Base-by-base conservation (phyloP, 1,140 invertebrate genomes). In the Neodiprion pinetum region DNA sequence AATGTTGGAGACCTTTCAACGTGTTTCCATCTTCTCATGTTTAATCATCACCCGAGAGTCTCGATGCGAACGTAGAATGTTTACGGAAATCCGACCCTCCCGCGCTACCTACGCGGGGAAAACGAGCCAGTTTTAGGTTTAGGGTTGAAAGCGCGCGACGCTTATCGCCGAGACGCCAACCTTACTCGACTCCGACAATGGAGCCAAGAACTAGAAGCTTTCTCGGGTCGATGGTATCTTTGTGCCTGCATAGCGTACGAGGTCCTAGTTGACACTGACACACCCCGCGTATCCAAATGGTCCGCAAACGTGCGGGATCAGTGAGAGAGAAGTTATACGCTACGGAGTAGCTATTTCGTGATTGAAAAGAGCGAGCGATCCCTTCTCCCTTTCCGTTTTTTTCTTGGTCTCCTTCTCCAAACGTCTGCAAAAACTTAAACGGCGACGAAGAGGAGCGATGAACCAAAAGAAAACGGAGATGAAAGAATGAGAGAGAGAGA, bases 151-250 rank as follows among this genome's bases (percentile, higher is more conserved):
- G 8, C 53, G 11, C 53, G 11, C 53, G 8, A 17, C 53, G 53
- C 53, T 61, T 61, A 61, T 61, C 53, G 53, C 53, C 53, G n/a
- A 61, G 53, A 61, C n/a, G 11, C 53, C n/a, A 61, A 61, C 53
- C 53, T 17, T 14, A 61, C 53, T 17, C n/a, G n/a, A 61, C n/a
- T 12, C 53, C n/a, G 53, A 61, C 53, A 61, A 61, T 14, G 0
- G 53, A 61, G n/a, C n/a, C 11, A 17, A 61, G 53, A 61, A 61
- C 53, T 61, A 61, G 53, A 61, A 61, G 53, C n/a, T 61, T 17
- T 61, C 53, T 14, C n/a, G 53, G 53, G 53, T 61, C 53, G 53
- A 61, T 61, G 53, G n/a, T 61, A 61, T 61, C 53, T 61, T 17
- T 61, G 53, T 17, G n/a, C 53, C 11, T 40, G 28, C 28, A 40